Conservation (phyloP, 2,888 invertebrate species). For the Sabatieria punctata region DNA sequence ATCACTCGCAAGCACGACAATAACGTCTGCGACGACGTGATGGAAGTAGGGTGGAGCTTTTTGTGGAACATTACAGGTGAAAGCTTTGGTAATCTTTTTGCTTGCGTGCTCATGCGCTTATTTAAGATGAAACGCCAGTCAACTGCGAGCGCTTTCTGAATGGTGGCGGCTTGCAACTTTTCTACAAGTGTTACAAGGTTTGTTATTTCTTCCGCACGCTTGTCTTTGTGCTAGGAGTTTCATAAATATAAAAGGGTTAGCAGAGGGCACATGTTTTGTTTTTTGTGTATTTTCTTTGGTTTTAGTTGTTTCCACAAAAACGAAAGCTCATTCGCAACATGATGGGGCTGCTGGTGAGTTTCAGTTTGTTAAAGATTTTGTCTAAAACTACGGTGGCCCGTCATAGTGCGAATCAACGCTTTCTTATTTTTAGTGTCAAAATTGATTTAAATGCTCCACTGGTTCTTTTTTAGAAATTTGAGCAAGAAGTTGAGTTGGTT, state of each 20-base stretch:
- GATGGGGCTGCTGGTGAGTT: slow-evolving; percentile 56
- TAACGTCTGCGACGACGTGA: slow-evolving; percentile 71
- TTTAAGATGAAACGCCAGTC: slow-evolving; percentile 80
- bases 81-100: neutral
- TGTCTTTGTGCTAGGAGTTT: too few species aligned
- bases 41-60: slow-evolving; percentile 97
- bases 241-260: too few species aligned
- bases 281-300: too few species aligned
- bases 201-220: slow-evolving; percentile 20
- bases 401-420: neutral
- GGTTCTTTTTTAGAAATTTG: slow-evolving; percentile 50
- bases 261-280: too few species aligned
- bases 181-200: slow-evolving; percentile 69
- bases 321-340: slow-evolving; percentile 77
- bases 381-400: neutral
- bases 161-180: slow-evolving; percentile 70
- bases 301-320: slow-evolving; percentile 63
- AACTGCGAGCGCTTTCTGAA: slow-evolving; percentile 81
- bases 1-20: slow-evolving; percentile 61
- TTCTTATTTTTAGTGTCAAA: too few species aligned
- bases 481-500: slow-evolving; percentile 68
- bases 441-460: neutral
- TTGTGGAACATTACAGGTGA: slow-evolving; percentile 67
- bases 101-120: slow-evolving; percentile 4
- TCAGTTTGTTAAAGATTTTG: too few species aligned